Evolutionary conservation across 1,140 invertebrate genomes (phyloP), one percentile per base, ranked within the genome.

Genomic region (Myzus persicae): DNA sequence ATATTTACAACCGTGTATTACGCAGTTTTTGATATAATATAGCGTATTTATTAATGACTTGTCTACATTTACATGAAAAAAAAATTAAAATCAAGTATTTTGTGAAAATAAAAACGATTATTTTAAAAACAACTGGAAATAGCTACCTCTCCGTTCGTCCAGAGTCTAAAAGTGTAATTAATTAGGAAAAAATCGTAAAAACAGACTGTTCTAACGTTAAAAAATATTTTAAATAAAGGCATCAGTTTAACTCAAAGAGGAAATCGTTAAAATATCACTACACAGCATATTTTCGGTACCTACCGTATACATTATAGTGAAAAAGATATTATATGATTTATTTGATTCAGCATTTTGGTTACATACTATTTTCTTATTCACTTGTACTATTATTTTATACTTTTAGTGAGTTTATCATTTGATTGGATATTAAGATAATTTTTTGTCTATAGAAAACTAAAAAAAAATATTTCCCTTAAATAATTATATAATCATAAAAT

Each of bases 141-240:
- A 88, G n/a, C 4, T 18, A 76, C 31, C 31, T n/a, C 59, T 76
- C 31, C 14, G 1, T n/a, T n/a, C n/a, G 14, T 76, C 14, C 59
- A n/a, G 7, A 76, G n/a, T 76, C n/a, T 76, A 76, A 88, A 48
- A 20, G n/a, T 88, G 46, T 89, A 89, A 90, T 90, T 90, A 90
- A 90, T 90, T 59, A 59, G 14, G 6, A 22, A 90, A 90, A 54
- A 42, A 89, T 67, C 20, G 24, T 59, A 26, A 11, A 90, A 90
- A 54, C 24, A 54, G 26, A 40, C 1, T 40, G 20, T 59, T 90
- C 59, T 1, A 40, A 40, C 88, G 26, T 7, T 59, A 40, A 90
- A 90, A 90, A 67, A 31, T 24, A 88, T 44, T 76, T 90, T n/a
- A 90, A 90, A 90, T 46, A 26, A 42, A 54, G 59, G 59, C 51